A percentile compares a stretch with the other conserved stretches of the same genome.
These are phyloP conservation scores for Drosophila paucipuncta DNA, from an alignment of 2,888 invertebrate species.

Conservation along the genomic window DNA sequence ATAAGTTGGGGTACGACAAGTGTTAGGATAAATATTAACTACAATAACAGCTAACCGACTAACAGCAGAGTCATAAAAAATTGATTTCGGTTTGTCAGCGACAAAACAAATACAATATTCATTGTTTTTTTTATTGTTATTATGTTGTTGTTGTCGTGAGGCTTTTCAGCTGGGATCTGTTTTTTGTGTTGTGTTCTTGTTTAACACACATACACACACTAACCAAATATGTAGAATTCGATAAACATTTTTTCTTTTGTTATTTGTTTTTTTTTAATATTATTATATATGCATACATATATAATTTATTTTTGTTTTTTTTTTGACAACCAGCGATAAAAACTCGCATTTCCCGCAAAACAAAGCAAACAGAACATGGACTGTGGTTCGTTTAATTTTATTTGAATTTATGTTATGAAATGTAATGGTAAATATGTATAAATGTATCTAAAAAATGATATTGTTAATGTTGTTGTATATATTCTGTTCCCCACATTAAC, in stretches of 20 bases:
- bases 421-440: not conserved
- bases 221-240: conserved; percentile 45
- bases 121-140: conserved; percentile 1
- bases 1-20: conserved; percentile 32
- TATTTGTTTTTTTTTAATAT: conserved; percentile 22
- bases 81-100: conserved; percentile 46
- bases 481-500: not conserved
- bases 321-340: conserved; percentile 46
- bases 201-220: conserved; percentile 22
- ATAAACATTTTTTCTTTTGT: conserved; percentile 48
- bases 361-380: conserved; percentile 12
- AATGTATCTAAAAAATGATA: not conserved
- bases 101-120: conserved; percentile 42
- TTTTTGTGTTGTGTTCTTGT: conserved; percentile 11
- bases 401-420: conserved; percentile 1
- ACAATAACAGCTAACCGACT: conserved; percentile 48
- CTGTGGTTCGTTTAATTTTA: not conserved
- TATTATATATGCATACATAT: conserved; percentile 1
- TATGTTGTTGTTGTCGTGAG: conserved; percentile 7
- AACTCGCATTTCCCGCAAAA: conserved; percentile 14
- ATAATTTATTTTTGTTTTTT: not conserved
- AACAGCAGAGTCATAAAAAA: conserved; percentile 62
- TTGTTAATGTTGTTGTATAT: not conserved
- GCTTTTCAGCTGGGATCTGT: conserved; percentile 19
- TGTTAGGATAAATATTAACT: conserved; percentile 68